phyloP scores from a whole-genome alignment of 1,140 invertebrate species.

The Goniozus legneri region DNA sequence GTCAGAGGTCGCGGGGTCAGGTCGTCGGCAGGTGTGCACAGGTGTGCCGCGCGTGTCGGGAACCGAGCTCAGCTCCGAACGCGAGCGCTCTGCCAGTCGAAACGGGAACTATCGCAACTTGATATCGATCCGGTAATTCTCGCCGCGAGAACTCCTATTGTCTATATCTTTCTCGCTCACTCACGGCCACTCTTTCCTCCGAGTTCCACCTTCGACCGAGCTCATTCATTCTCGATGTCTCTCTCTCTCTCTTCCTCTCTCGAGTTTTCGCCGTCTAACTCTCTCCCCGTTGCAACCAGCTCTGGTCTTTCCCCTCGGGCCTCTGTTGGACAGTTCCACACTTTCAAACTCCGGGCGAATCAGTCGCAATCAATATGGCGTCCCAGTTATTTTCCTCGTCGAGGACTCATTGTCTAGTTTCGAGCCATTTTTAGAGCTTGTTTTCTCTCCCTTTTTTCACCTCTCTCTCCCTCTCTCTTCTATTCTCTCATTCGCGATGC shows the following conservation, averaged over 20 bases:
- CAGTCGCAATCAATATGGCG: conserved; percentile 50
- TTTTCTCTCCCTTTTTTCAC: conserved; percentile 14
- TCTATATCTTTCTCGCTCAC: conserved; percentile 17
- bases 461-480: conserved; percentile 12
- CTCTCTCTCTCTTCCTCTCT: background rate
- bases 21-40: too few species aligned
- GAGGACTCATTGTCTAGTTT: too few species aligned
- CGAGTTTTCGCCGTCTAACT: conserved; percentile 16
- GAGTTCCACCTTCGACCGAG: conserved; percentile 8
- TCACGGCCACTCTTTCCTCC: conserved; percentile 1
- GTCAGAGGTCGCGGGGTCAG: too few species aligned
- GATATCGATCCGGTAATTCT: conserved; percentile 52
- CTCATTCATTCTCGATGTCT: conserved; percentile 3
- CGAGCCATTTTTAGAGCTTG: conserved; percentile 18
- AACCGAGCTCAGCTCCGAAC: too few species aligned
- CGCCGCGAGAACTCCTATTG: conserved; percentile 18
- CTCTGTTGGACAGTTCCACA: conserved; percentile 34
- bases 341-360: conserved; percentile 42
- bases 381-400: conserved; percentile 48
- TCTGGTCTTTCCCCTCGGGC: conserved; percentile 1
- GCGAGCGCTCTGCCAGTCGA: conserved; percentile 43
- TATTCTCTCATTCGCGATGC: conserved; percentile 14
- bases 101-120: conserved; percentile 50
- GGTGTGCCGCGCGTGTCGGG: too few species aligned
- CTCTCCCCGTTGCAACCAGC: too few species aligned